Evolutionary conservation across 2,113 vertebrate genomes (phyloP).

Genomic region (Trinectes maculatus): DNA sequence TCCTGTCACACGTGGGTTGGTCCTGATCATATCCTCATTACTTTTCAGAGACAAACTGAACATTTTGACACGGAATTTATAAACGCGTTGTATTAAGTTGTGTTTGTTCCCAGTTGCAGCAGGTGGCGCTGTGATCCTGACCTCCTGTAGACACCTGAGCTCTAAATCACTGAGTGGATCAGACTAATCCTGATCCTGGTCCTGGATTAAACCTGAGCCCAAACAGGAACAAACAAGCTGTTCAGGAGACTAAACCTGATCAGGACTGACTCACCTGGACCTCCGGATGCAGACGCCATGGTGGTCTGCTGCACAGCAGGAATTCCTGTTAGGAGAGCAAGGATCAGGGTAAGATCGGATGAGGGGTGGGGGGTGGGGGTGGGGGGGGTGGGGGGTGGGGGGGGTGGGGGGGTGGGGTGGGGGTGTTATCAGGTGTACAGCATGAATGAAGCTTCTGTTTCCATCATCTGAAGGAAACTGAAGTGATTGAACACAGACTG

Average conservation of each 20-base stretch:
- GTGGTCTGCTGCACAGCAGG: conserved; percentile 64
- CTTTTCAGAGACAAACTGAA: too few species aligned
- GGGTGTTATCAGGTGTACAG: conserved; percentile 20
- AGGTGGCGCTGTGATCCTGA: background rate
- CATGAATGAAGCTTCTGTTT: conserved; percentile 51
- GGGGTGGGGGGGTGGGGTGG: conserved; percentile 8
- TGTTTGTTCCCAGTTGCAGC: background rate
- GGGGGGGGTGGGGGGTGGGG: background rate
- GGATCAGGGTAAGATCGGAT: too few species aligned
- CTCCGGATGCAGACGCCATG: conserved; percentile 46
- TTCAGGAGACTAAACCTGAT: conserved; percentile 42
- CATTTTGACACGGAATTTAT: too few species aligned
- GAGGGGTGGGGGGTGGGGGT: background rate
- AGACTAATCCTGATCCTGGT: conserved; percentile 26
- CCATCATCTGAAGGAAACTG: background rate
- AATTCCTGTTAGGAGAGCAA: conserved; percentile 58
- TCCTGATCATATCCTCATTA: too few species aligned
- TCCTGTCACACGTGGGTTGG: too few species aligned
- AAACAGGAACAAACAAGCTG: conserved; percentile 34
- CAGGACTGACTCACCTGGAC: conserved; percentile 58
- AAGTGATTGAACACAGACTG: conserved; percentile 15
- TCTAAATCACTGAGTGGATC: background rate
- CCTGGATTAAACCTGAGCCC: conserved; percentile 54
- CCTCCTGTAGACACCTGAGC: background rate
- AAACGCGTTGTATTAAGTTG: too few species aligned